Base-by-base conservation (phyloP, 2,797 vertebrate genomes). In the Capromys pilorides region DNA sequence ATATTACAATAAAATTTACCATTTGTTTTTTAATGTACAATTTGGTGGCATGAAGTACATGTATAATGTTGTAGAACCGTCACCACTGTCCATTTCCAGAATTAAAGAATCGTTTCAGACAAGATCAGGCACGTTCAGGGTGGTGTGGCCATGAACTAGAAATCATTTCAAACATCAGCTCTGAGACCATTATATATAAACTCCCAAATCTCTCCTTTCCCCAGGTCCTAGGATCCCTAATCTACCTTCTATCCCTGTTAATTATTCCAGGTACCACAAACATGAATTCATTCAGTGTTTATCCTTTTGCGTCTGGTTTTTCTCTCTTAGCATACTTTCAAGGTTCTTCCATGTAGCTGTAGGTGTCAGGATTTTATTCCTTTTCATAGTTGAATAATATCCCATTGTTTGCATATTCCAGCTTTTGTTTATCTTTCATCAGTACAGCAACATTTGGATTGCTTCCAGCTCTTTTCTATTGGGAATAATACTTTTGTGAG, bases 21-120 rank as follows among this genome's bases (percentile, higher is more conserved):
- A 2, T 22, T 71, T 61, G 1, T 79, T n/a, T 12, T 78, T 9
- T 13, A 3, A 4, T 18, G 24, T 9, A 1, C 9, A 4, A 7
- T 62, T 69, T 14, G 14, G 57, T n/a, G 51, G 24, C 21, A 7
- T 18, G 33, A 18, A 33, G 7, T 19, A 1, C 14, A 1, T 28
- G 31, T 73, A 49, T 39, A 39, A 0, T 26, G 6, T 5, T 33
- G 16, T 6, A 5, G 8, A 33, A 0, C 19, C 9, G 3, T 66
- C 83, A 2, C 14, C 13, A 21, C 6, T 66, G 9, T 45, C 54
- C 7, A 11, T 78, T 19, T 83, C 45, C 54, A 26, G 49, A 86
- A 22, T 33, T 59, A 10, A 54, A 45, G 2, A 71, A 49, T n/a
- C 5, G 19, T 62, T 49, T 54, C 59, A 67, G 4, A 69, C 1